These are phyloP conservation scores for Nomada goodeniana DNA, from an alignment of 2,888 invertebrate species.

Conservation along the genomic window DNA sequence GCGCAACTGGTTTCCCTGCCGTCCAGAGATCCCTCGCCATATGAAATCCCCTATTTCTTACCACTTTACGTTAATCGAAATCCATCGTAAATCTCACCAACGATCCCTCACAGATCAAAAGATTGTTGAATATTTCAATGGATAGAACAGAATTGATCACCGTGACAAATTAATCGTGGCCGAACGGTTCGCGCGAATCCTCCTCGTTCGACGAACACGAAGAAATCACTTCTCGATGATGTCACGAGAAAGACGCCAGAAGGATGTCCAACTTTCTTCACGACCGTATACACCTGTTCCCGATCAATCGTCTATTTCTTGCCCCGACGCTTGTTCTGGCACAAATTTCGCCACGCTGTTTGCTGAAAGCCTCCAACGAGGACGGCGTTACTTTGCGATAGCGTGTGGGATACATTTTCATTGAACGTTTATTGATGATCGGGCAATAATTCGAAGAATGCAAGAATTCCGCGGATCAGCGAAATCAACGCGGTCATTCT, in stretches of 20 bases:
- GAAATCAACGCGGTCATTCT: too few relatives aligned
- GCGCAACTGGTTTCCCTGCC: slow-evolving; percentile 51
- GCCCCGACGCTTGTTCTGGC: neutral
- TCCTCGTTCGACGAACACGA: slow-evolving; percentile 27
- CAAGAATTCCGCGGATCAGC: too few relatives aligned
- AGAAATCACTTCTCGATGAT: slow-evolving; percentile 63
- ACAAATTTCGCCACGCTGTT: slow-evolving; percentile 5
- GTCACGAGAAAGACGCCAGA: slow-evolving; percentile 50
- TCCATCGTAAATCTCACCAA: neutral
- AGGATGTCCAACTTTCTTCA: slow-evolving; percentile 59
- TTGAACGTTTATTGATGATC: neutral
- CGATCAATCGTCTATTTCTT: slow-evolving; percentile 34
- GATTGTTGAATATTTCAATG: neutral
- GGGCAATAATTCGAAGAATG: too few relatives aligned
- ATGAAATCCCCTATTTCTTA: neutral
- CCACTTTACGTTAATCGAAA: neutral
- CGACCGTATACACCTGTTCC: slow-evolving; percentile 8
- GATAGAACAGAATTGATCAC: neutral
- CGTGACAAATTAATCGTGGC: too few relatives aligned
- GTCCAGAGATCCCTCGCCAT: slow-evolving; percentile 36
- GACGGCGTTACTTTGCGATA: neutral
- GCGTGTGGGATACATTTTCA: neutral
- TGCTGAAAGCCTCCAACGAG: neutral
- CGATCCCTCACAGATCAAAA: neutral
- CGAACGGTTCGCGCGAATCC: slow-evolving; percentile 23